Percentiles rank a stretch among this genome's conserved stretches.
These are phyloP conservation scores for Microctonus hyperodae DNA, from an alignment of 2,888 invertebrate species.

Conservation along the genomic window DNA sequence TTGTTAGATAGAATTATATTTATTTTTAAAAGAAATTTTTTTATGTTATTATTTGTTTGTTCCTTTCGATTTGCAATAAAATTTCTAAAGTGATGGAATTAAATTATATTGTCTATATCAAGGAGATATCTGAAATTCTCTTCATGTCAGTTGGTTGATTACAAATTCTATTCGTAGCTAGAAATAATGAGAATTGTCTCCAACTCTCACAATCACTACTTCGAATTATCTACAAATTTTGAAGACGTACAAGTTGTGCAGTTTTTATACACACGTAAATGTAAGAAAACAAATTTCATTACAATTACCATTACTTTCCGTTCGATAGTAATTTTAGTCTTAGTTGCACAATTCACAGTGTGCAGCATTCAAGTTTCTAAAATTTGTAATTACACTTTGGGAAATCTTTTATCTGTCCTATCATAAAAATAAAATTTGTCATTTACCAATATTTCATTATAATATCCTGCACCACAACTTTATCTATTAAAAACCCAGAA, in stretches of 20 bases:
- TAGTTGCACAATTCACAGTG: conserved; percentile 6
- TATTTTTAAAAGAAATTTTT: too few species aligned
- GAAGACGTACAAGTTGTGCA: not conserved
- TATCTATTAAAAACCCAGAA: not conserved
- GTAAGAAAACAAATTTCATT: not conserved
- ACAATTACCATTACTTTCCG: conserved; percentile 28
- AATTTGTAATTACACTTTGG: not conserved
- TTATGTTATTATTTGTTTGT: too few species aligned
- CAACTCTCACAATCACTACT: not conserved
- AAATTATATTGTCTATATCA: not conserved
- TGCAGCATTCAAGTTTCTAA: not conserved
- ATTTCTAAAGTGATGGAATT: too few species aligned
- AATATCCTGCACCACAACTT: not conserved
- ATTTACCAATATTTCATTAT: not conserved
- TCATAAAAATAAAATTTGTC: not conserved
- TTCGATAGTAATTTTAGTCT: conserved; percentile 38
- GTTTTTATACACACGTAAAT: not conserved
- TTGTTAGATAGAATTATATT: too few species aligned
- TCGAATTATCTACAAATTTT: not conserved
- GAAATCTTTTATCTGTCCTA: not conserved
- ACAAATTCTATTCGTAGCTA: not conserved
- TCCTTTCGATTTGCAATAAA: too few species aligned
- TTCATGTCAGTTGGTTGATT: not conserved
- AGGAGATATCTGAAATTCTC: not conserved
- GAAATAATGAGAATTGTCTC: not conserved